Conservation (phyloP, 2,113 vertebrate species). For the Heliornis fulica region DNA sequence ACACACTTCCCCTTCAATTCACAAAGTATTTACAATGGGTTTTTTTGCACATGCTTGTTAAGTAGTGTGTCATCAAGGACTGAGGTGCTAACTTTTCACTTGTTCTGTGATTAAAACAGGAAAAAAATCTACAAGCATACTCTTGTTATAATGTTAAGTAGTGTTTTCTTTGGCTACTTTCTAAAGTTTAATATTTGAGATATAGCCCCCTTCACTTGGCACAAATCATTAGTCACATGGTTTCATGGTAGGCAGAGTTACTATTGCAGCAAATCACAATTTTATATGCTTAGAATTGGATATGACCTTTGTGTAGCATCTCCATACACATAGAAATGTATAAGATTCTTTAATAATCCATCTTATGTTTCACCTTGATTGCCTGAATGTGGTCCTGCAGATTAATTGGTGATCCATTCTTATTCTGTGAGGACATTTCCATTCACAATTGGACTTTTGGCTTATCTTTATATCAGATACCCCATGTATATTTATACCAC, state of each 20-base stretch:
- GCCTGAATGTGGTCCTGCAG: background rate
- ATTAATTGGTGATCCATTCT: background rate
- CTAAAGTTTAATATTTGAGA: background rate
- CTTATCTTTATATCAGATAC: background rate
- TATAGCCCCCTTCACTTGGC: background rate
- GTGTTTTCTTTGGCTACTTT: background rate
- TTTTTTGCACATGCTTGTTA: background rate
- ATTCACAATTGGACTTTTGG: background rate
- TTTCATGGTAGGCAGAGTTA: background rate
- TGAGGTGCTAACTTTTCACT: background rate
- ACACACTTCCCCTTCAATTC: background rate
- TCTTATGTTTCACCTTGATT: background rate
- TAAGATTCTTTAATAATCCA: background rate
- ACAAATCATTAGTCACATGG: background rate
- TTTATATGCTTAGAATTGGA: background rate
- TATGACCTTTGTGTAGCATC: background rate
- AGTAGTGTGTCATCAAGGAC: background rate
- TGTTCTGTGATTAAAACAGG: background rate
- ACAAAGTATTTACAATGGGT: background rate
- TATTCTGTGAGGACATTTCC: background rate
- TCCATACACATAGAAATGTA: background rate
- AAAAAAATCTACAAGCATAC: background rate
- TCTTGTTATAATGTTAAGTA: background rate
- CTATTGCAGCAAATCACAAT: background rate
- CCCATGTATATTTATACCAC: background rate